Conservation (phyloP, 2,113 vertebrate genomes). For the Cepphus grylle region DNA sequence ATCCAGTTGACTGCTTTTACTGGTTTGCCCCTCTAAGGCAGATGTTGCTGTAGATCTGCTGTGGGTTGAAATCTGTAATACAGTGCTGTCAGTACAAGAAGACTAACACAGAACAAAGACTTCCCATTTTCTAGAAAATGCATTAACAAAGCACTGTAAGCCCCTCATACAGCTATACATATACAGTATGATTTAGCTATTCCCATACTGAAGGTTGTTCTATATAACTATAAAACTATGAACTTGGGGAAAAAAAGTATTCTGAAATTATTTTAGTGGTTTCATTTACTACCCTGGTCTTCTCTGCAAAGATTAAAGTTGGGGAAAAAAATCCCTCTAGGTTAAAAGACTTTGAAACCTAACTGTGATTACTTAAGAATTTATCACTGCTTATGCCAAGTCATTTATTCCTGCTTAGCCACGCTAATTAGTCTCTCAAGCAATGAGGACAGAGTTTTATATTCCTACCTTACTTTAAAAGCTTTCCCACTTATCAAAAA, state of each 20-base stretch:
- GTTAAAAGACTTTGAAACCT: neutral
- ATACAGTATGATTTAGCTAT: neutral
- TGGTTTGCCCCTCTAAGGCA: neutral
- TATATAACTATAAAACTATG: neutral
- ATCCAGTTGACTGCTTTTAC: neutral
- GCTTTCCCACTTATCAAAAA: neutral
- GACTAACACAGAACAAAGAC: neutral
- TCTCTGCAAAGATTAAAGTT: neutral
- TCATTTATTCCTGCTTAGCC: neutral
- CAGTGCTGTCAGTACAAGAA: neutral
- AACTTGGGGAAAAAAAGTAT: neutral
- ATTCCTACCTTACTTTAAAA: neutral
- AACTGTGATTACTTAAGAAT: neutral
- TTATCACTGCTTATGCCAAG: neutral
- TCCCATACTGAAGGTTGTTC: neutral
- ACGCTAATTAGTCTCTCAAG: constrained; percentile 15
- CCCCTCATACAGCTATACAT: neutral
- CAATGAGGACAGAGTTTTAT: neutral
- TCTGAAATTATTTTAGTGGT: neutral
- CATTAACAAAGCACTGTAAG: neutral
- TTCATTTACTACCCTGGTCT: neutral
- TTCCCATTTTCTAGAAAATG: neutral
- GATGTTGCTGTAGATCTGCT: neutral
- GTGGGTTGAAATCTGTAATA: neutral
- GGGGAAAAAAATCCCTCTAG: neutral